Percentiles rank a stretch among this genome's conserved stretches.
phyloP scores from a whole-genome alignment of 2,888 invertebrate species.

The Venusia cambrica region DNA sequence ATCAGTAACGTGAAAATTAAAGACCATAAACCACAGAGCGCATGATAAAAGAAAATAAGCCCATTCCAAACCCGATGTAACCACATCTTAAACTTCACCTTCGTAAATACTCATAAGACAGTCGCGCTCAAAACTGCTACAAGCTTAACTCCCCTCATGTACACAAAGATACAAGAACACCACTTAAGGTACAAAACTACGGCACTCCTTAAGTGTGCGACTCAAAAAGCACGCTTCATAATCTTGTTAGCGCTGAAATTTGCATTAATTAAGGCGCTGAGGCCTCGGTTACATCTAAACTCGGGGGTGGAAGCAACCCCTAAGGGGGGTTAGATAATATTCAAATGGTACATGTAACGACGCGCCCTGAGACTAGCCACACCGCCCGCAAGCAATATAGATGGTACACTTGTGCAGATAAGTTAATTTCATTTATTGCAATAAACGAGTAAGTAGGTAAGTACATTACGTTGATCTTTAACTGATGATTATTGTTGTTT shows the following conservation, averaged over 20 bases:
- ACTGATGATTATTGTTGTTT: no score
- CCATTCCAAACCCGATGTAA: constrained; percentile 12
- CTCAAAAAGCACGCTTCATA: constrained; percentile 78
- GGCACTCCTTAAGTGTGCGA: constrained; percentile 52
- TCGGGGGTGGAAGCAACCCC: constrained; percentile 34
- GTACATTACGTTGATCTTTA: no score
- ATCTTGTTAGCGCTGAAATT: constrained; percentile 81
- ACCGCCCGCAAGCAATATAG: constrained; percentile 77
- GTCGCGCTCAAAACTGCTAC: constrained; percentile 34
- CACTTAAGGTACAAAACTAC: constrained; percentile 44
- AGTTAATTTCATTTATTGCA: constrained; percentile 29
- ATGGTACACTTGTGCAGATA: constrained; percentile 42
- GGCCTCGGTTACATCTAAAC: constrained; percentile 71
- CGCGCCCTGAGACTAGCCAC: constrained; percentile 59
- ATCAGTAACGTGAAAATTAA: no score
- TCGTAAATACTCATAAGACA: constrained; percentile 32
- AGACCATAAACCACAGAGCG: no score
- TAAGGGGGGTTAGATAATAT: constrained; percentile 71
- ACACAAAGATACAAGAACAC: no score
- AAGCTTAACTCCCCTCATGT: constrained; percentile 32
- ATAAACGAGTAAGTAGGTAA: no score
- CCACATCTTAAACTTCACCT: constrained; percentile 23
- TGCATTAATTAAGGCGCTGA: constrained; percentile 78
- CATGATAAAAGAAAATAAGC: constrained; percentile 15
- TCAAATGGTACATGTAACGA: constrained; percentile 82